phyloP scores from a whole-genome alignment of 2,113 vertebrate genomes.

The Vulpes vulpes region DNA sequence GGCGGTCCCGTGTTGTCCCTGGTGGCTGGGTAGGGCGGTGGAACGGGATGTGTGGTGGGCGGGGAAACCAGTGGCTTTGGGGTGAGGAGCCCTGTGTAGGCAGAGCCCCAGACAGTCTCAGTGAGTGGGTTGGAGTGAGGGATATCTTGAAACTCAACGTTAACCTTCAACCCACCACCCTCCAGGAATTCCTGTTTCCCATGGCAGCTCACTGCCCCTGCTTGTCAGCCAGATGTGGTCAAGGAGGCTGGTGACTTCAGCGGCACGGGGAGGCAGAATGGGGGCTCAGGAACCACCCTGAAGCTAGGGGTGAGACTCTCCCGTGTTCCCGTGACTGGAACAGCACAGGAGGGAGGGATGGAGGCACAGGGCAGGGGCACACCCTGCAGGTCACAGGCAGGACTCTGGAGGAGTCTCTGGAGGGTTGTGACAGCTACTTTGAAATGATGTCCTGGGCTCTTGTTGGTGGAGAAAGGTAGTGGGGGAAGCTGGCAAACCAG shows the following conservation, averaged over 20 bases:
- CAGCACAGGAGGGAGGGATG: not conserved
- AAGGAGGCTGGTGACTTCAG: not conserved
- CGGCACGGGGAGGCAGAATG: fast-evolving
- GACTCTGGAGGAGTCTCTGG: not conserved
- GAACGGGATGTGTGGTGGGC: not conserved
- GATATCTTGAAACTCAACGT: conserved; percentile 10
- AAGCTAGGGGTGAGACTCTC: not conserved
- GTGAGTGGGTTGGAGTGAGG: not conserved
- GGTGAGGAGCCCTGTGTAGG: conserved; percentile 26
- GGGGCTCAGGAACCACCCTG: not conserved
- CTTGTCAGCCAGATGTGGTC: not conserved
- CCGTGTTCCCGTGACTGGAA: not conserved
- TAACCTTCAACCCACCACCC: not conserved
- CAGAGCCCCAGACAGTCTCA: conserved; percentile 44
- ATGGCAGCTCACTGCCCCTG: not conserved
- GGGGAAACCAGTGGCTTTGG: not conserved
- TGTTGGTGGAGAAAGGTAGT: not conserved
- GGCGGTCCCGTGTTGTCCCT: not conserved
- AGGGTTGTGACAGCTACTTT: not conserved
- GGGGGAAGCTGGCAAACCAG: not conserved
- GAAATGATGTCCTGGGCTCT: not conserved
- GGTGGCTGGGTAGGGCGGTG: not conserved
- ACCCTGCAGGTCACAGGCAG: not conserved
- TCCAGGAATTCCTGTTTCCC: conserved; percentile 38
- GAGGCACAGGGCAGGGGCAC: fast-evolving